Evolutionary conservation across 35 echinoderm and acorn worm genomes (phyloP), one percentile per base, ranked within the genome.

Genomic region (Holothuria glaberrima): DNA sequence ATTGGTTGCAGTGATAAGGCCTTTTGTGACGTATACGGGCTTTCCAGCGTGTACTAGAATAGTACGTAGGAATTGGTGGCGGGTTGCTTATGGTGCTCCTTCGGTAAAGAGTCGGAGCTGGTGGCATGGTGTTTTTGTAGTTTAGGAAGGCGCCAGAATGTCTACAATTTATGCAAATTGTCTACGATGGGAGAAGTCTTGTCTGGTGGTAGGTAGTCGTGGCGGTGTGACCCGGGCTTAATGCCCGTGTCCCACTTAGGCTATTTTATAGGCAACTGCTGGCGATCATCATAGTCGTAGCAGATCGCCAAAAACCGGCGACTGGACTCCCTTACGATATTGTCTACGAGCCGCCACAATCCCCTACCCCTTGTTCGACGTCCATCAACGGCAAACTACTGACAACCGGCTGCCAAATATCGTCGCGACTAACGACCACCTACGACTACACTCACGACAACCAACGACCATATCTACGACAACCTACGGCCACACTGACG

Each of bases 221-320:
- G n/a, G n/a, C n/a, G n/a, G n/a, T n/a, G n/a, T n/a, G n/a, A n/a
- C n/a, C n/a, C n/a, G n/a, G n/a, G n/a, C n/a, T n/a, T n/a, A n/a
- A n/a, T 54, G 66, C 66, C 66, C 22, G 0, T 29, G 66, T 69
- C 66, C 66, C 25, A 9, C 66, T 69, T 69, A 69, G 66, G 66
- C 66, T 4, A 69, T 69, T 69, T 69, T 69, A 69, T 69, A 69
- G 66, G 22, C 66, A 17, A 69, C 66, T 26, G 66, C 66, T 69
- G 31, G 66, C 66, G 7, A 69, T 69, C 66, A 69, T 69, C 9
- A 69, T 69, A 69, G 66, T 33, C 66, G 25, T 69, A 69, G 66
- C 66, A 69, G 66, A 69, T 69, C 22, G 22, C 66, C 66, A 17
- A 69, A 69, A 69, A 69, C 66, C 66, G 66, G 31, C 14, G 22